Conservation (phyloP, 2,113 vertebrate genomes). For the Prionailurus bengalensis region DNA sequence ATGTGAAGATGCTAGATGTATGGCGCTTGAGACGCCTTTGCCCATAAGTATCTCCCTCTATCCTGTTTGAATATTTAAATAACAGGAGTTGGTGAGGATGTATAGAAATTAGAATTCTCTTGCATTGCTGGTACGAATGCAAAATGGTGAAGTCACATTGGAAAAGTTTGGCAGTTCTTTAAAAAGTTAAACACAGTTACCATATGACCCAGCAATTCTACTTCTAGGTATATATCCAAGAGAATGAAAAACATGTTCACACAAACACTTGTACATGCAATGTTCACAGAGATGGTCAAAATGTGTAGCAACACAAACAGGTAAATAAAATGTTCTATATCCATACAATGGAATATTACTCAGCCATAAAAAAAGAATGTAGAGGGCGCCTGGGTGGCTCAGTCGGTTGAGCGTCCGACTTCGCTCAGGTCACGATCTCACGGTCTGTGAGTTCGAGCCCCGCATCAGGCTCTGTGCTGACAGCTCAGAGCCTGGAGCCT, state of each 20-base stretch:
- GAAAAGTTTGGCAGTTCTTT: background rate
- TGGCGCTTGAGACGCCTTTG: background rate
- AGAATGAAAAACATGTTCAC: background rate
- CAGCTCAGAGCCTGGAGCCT: no score
- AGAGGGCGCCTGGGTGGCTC: background rate
- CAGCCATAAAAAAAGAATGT: background rate
- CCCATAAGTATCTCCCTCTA: background rate
- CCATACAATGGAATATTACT: background rate
- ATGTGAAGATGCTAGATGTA: background rate
- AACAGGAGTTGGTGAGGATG: background rate
- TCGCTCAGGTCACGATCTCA: no score
- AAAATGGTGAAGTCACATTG: background rate
- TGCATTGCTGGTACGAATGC: background rate
- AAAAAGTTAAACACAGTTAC: background rate
- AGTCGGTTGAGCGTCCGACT: no score
- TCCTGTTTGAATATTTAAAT: conserved; percentile 27
- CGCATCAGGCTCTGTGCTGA: no score
- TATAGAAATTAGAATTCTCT: background rate
- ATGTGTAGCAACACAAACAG: background rate
- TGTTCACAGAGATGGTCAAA: background rate
- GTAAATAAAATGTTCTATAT: background rate
- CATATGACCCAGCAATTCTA: background rate
- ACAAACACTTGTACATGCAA: background rate
- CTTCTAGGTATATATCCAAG: background rate
- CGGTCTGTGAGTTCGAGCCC: no score